These are phyloP conservation scores for Calosoma granatense DNA, from an alignment of 1,140 invertebrate species.

Conservation along the genomic window DNA sequence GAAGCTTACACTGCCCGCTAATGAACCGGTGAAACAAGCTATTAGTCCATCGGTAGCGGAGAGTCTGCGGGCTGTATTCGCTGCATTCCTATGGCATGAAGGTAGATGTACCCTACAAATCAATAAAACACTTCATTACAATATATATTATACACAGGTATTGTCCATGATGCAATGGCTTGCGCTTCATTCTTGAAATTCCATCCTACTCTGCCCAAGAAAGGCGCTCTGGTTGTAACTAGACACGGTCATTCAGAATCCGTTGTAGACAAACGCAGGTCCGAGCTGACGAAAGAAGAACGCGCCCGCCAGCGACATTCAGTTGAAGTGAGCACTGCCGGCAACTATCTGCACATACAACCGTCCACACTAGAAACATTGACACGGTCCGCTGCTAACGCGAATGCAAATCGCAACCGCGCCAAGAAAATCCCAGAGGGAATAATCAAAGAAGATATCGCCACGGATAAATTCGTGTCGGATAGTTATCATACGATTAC, in stretches of 20 bases:
- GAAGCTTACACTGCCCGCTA: conserved; percentile 25
- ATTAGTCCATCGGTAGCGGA: conserved; percentile 89
- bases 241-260: conserved; percentile 26
- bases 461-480: conserved; percentile 18
- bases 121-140: not conserved
- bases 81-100: conserved; percentile 94
- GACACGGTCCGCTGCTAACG: conserved; percentile 62
- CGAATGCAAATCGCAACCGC: conserved; percentile 54
- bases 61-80: conserved; percentile 85
- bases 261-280: conserved; percentile 35
- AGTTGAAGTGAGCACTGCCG: conserved; percentile 69
- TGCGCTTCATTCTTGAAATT: conserved; percentile 94
- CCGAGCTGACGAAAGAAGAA: conserved; percentile 43
- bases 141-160: conserved; percentile 40
- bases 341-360: conserved; percentile 66
- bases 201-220: conserved; percentile 76
- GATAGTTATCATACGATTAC: conserved; percentile 47
- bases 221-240: conserved; percentile 65
- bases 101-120: conserved; percentile 35
- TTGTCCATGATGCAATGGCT: conserved; percentile 95
- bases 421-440: conserved; percentile 38
- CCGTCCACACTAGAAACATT: conserved; percentile 65
- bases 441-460: conserved; percentile 48
- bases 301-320: conserved; percentile 68
- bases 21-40: conserved; percentile 60